Evolutionary conservation across 2,888 invertebrate species (phyloP), one percentile per base, ranked within the genome.

Genomic region (Eucera pruinosa): DNA sequence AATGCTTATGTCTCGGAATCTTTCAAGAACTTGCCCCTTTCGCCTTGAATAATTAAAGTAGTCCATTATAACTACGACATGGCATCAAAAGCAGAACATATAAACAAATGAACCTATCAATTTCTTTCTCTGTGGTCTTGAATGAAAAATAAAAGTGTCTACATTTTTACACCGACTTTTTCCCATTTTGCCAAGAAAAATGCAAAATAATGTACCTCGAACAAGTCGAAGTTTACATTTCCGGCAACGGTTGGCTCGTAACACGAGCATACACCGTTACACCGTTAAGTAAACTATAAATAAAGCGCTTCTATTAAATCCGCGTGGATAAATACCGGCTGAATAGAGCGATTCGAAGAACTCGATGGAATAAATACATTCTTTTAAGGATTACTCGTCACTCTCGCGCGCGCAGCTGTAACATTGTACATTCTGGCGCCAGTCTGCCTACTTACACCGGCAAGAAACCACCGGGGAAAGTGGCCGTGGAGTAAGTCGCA

Each of bases 261-360:
- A 55, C 20, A 39, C 64, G 57, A 47, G 27, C 20, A 9, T 1
- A 36, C 18, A 66, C 66, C 57, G 71, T 71, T 66, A 33, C 57
- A n/a, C 25, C 36, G 58, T 58, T 45, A 60, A 67, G 39, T 54
- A 13, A 11, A 60, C 60, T 23, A 67, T 72, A 72, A 72, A 72
- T 72, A 72, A 67, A 60, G 41, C 57, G 52, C 60, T 54, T 54
- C 60, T 65, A 64, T 64, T 71, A 66, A 75, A 66, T 55, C 54
- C 58, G 15, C n/a, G 36, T 39, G 48, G 43, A 54, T 74, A 54
- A 64, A 74, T 50, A 43, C 61, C 18, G 52, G n/a, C 18, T 47
- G 76, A 65, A 75, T 75, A 65, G 47, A 75, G 73, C 64, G 43
- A 74, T 76, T 76, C 76, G 43, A 23, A 30, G 75, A 74, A 74